phyloP scores from a whole-genome alignment of 2,113 vertebrate genomes.

The Thryonomys swinderianus region DNA sequence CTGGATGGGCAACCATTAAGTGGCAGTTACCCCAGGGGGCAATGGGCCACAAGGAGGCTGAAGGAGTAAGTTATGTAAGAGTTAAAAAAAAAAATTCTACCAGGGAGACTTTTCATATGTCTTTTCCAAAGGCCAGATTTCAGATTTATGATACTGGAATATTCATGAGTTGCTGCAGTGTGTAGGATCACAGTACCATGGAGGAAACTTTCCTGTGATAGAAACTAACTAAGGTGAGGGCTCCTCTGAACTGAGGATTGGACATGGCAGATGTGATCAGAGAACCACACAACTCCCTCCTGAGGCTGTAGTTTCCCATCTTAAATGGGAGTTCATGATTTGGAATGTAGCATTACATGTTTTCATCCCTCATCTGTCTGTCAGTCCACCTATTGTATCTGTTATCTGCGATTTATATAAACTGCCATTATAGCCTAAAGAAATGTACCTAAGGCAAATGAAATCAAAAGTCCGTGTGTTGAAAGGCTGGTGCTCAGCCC shows the following conservation, averaged over 20 bases:
- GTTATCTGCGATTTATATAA: not conserved
- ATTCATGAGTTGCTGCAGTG: constrained; percentile 67
- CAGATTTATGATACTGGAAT: constrained; percentile 67
- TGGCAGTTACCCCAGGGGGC: not conserved
- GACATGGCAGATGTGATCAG: constrained; percentile 37
- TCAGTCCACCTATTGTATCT: not conserved
- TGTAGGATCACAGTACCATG: not conserved
- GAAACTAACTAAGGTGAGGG: constrained; percentile 30
- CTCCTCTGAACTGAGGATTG: constrained; percentile 53
- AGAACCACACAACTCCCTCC: not conserved
- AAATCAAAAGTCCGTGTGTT: not conserved
- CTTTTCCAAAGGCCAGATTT: constrained; percentile 65
- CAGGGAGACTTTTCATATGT: constrained; percentile 58
- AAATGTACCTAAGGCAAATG: not conserved
- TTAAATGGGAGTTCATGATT: constrained; percentile 17
- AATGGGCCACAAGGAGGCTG: not conserved
- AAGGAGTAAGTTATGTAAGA: constrained; percentile 56
- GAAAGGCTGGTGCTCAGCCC: not conserved
- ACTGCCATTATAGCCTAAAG: not conserved
- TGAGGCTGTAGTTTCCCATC: not conserved
- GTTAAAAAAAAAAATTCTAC: constrained; percentile 55
- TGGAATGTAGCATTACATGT: not conserved
- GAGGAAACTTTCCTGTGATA: constrained; percentile 53
- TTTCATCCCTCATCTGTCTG: not conserved
- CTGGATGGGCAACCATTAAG: not conserved